Evolutionary conservation across 2,888 invertebrate genomes (phyloP).

Genomic region (Petrolisthes cinctipes): DNA sequence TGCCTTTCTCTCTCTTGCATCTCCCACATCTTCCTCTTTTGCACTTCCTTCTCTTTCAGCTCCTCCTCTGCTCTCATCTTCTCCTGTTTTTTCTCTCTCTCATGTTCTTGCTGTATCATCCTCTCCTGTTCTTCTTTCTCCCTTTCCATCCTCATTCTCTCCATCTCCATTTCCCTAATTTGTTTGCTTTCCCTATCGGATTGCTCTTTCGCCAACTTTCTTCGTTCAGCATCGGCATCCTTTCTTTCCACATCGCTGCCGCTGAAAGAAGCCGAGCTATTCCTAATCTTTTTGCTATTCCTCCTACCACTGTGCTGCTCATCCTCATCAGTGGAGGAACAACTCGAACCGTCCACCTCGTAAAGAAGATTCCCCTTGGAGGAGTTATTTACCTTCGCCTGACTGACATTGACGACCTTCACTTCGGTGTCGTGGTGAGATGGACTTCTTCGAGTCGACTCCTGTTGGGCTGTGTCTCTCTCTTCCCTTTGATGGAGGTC

Average conservation of each 20-base stretch:
- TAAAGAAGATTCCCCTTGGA: not conserved
- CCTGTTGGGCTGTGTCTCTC: not conserved
- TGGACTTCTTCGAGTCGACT: not conserved
- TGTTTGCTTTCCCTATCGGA: not conserved
- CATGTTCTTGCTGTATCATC: not conserved
- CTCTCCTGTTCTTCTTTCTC: not conserved
- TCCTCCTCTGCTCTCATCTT: not conserved
- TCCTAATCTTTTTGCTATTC: not conserved
- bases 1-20: not conserved
- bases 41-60: not conserved
- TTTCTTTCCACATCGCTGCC: not conserved
- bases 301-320: not conserved
- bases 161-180: not conserved
- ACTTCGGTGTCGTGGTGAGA: too few species aligned
- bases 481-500: not conserved
- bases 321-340: slow-evolving; percentile 25
- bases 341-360: not conserved
- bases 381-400: not conserved
- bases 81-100: not conserved
- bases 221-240: not conserved
- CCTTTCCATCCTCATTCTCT: not conserved
- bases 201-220: not conserved
- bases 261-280: not conserved
- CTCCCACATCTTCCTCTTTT: not conserved
- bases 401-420: not conserved